Evolutionary conservation across 2,888 invertebrate species (phyloP).

Genomic region (Parnassius glacialis): DNA sequence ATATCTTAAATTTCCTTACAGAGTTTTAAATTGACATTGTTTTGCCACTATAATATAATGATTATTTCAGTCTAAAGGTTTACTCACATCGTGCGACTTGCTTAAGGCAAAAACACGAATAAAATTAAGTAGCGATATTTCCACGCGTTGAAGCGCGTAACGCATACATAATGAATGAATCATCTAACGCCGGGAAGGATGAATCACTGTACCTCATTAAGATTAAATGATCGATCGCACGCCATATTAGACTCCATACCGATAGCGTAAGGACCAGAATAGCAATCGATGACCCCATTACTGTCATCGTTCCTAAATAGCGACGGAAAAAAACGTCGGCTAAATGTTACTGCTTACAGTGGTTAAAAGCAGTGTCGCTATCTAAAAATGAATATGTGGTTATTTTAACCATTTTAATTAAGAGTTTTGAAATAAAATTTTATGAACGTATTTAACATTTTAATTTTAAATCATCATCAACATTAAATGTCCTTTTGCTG

Average conservation of each 20-base stretch:
- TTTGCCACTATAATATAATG: no score
- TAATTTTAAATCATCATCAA: no score
- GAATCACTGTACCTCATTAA: constrained; percentile 31
- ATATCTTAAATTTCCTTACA: no score
- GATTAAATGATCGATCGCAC: constrained; percentile 18
- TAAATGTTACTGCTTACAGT: not conserved
- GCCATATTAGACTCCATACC: constrained; percentile 27
- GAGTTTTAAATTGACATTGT: no score
- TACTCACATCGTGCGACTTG: constrained; percentile 3
- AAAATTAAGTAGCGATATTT: not conserved
- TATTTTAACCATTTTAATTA: no score
- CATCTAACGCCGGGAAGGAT: constrained; percentile 28
- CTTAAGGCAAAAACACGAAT: constrained; percentile 6
- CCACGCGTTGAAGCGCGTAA: constrained; percentile 27
- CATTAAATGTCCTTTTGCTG: no score
- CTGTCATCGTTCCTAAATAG: not conserved
- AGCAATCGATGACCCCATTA: not conserved
- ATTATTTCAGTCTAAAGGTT: not conserved
- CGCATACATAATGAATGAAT: constrained; percentile 35
- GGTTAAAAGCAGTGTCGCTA: not conserved
- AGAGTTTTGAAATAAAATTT: no score
- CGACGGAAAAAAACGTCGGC: not conserved
- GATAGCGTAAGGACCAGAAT: constrained; percentile 17
- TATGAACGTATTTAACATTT: no score
- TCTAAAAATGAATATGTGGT: no score